These are phyloP conservation scores for Melanotaenia nigrans DNA, from an alignment of 2,797 vertebrate genomes.

Conservation along the genomic window DNA sequence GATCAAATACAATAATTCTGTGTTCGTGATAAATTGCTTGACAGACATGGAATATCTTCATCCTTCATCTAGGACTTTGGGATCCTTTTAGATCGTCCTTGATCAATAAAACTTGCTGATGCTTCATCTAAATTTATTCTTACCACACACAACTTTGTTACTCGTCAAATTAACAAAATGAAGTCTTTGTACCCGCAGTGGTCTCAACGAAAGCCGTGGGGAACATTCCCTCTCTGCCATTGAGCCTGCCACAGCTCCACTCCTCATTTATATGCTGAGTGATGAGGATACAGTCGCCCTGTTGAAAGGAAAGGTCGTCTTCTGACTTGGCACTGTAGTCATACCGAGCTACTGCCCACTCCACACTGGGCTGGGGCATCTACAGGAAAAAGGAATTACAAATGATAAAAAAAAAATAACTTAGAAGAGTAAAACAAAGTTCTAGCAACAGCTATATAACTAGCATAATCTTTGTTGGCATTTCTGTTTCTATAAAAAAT, in stretches of 20 bases:
- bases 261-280: slow-evolving; percentile 82
- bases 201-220: slow-evolving; percentile 86
- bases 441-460: neutral
- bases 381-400: slow-evolving; percentile 9
- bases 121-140: neutral
- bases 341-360: slow-evolving; percentile 91
- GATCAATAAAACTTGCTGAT: neutral
- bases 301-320: slow-evolving; percentile 87
- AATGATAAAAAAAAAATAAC: neutral
- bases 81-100: too few relatives aligned
- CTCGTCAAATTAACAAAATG: neutral
- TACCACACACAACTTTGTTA: neutral
- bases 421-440: neutral
- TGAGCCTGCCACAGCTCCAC: slow-evolving; percentile 89
- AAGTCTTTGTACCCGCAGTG: slow-evolving; percentile 79
- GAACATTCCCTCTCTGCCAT: slow-evolving; percentile 89
- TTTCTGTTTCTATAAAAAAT: slow-evolving; percentile 2
- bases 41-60: neutral
- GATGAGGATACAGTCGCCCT: slow-evolving; percentile 89
- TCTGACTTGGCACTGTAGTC: slow-evolving; percentile 87
- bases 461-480: slow-evolving; percentile 1
- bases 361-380: slow-evolving; percentile 46
- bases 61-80: neutral
- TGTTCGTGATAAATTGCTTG: too few relatives aligned
- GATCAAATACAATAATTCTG: neutral